Evolutionary conservation across 2,888 invertebrate species (phyloP).

Genomic region (Netelia melanura): DNA sequence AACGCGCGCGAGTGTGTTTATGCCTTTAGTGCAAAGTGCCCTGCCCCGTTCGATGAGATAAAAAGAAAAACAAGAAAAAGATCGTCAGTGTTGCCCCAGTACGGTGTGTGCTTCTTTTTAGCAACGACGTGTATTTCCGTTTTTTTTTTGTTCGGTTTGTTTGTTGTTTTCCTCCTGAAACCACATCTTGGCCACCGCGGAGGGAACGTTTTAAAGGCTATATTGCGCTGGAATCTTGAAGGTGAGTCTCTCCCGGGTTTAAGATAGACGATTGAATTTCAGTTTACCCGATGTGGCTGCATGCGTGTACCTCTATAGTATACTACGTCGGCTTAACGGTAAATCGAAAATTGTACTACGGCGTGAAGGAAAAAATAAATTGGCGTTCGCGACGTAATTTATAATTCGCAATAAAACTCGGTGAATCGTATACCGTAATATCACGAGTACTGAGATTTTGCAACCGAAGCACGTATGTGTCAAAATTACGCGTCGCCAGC

Average conservation of each 20-base stretch:
- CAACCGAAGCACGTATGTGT: conserved; percentile 9
- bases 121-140: background rate
- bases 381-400: background rate
- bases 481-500: conserved; percentile 9
- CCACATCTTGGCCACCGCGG: background rate
- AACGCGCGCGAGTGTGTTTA: conserved; percentile 79
- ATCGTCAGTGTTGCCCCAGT: conserved; percentile 29
- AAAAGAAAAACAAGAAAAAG: conserved; percentile 37
- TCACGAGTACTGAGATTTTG: background rate
- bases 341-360: background rate
- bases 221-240: conserved; percentile 59
- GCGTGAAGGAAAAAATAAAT: background rate
- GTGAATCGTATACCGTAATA: too few relatives aligned
- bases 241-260: conserved; percentile 63
- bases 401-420: conserved; percentile 14
- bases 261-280: conserved; percentile 27
- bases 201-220: conserved; percentile 45
- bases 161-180: background rate
- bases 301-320: conserved; percentile 7
- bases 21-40: conserved; percentile 72
- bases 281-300: conserved; percentile 44
- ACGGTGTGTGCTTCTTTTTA: conserved; percentile 39
- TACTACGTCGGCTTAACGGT: conserved; percentile 32
- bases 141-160: background rate
- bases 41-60: conserved; percentile 67